Percentiles rank a stretch among this genome's conserved stretches.
Conservation (phyloP, 2,888 invertebrate genomes). For the Ethmia dodecea region DNA sequence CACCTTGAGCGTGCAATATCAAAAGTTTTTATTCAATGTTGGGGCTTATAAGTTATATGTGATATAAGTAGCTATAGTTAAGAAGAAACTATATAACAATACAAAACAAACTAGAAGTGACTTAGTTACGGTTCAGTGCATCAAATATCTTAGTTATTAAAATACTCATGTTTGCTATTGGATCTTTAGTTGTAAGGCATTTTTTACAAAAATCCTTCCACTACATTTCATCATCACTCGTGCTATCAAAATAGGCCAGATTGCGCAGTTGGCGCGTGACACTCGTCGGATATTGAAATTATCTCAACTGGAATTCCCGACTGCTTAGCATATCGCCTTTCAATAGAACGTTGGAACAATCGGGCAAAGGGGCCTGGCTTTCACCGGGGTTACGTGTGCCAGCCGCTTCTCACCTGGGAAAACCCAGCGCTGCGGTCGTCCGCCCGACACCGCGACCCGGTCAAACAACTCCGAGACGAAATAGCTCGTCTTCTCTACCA, state of each 20-base stretch:
- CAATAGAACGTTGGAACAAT: constrained; percentile 36
- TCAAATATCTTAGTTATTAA: no score
- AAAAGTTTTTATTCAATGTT: no score
- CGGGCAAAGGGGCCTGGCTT: constrained; percentile 34
- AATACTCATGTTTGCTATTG: no score
- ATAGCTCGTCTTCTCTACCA: not conserved
- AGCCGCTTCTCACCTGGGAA: constrained; percentile 40
- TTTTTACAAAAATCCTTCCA: no score
- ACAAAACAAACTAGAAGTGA: no score
- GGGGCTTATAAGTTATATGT: no score
- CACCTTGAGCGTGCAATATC: no score
- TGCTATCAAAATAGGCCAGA: not conserved
- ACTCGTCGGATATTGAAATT: constrained; percentile 15
- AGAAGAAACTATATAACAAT: no score
- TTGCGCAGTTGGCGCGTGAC: constrained; percentile 1
- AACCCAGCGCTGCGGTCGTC: constrained; percentile 40
- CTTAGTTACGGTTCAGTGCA: no score
- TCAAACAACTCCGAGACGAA: not conserved
- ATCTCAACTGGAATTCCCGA: constrained; percentile 26
- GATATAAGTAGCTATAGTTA: no score
- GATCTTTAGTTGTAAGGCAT: no score
- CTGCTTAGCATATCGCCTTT: constrained; percentile 28
- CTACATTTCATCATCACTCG: no score
- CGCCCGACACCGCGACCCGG: constrained; percentile 8
- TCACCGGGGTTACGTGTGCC: constrained; percentile 45